Evolutionary conservation across 2,113 vertebrate species (phyloP).

Genomic region (Tachycineta bicolor): DNA sequence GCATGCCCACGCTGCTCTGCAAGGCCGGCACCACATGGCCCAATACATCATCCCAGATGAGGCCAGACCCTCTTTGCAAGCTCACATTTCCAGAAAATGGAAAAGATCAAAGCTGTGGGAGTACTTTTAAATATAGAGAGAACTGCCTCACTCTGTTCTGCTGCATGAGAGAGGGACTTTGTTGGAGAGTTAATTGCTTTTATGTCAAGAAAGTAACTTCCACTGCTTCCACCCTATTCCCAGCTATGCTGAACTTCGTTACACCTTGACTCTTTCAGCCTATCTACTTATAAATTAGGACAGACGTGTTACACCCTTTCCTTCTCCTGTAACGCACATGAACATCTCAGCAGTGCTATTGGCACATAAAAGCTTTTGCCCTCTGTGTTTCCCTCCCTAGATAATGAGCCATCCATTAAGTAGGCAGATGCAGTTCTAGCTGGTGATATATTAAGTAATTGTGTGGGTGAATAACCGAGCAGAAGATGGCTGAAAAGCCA

Average conservation of each 20-base stretch:
- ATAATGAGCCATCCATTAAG: constrained; percentile 51
- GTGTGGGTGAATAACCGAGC: constrained; percentile 8
- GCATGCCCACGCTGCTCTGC: neutral
- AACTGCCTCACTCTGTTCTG: neutral
- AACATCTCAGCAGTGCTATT: neutral
- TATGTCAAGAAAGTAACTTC: constrained; percentile 16
- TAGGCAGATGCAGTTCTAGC: constrained; percentile 26
- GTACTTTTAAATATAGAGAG: neutral
- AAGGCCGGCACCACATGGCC: constrained; percentile 23
- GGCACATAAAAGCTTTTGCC: constrained; percentile 32
- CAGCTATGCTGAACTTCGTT: constrained; percentile 15
- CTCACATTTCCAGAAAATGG: constrained; percentile 21
- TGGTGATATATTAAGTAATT: constrained; percentile 33
- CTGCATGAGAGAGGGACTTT: neutral
- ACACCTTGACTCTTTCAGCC: constrained; percentile 19
- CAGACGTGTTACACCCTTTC: neutral
- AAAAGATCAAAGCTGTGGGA: constrained; percentile 47
- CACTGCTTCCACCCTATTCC: neutral
- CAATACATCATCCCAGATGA: neutral
- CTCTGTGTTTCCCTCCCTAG: constrained; percentile 57
- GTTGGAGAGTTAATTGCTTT: neutral
- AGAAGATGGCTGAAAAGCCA: neutral
- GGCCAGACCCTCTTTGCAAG: constrained; percentile 12
- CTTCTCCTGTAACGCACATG: neutral
- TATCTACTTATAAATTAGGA: constrained; percentile 34